Base-by-base conservation (phyloP, 2,797 vertebrate genomes). In the Helicolenus hilgendorfi region DNA sequence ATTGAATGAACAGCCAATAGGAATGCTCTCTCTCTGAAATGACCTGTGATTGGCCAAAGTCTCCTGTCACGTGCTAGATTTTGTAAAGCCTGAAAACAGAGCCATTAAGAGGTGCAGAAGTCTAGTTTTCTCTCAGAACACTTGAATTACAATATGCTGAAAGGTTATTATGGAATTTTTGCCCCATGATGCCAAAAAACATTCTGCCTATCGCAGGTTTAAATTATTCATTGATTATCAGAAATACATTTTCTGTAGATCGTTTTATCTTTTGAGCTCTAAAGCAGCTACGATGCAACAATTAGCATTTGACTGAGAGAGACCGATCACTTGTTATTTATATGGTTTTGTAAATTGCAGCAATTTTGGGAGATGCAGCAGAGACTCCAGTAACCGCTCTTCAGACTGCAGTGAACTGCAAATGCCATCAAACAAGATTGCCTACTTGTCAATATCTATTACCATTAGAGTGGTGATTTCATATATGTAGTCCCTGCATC, bases 381-480 rank as follows among this genome's bases (percentile, higher is more conserved):
- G 27, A 81, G 31, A 72, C 35, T 65, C 4, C 22, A 31, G 27
- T 10, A 29, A 77, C 24, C 36, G 31, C 70, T 79, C 35, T 65
- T 82, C 53, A 78, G 26, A 55, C 60, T 41, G 1, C 79, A 90
- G 11, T 72, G 36, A 89, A 75, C 63, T n/a, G 13, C 64, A 87
- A 83, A 93, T 78, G 65, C 41, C 56, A 79, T 84, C 74, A 74
- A 79, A 91, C n/a, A 65, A 41, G 82, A 84, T 26, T 88, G 80
- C 64, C 31, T 49, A 36, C 79, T 80, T 69, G 88, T 94, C 90
- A 90, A 89, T 91, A 94, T 94, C 29, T 87, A 90, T 95, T 94
- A 75, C 68, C 74, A 79, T 90, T 85, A 85, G 65, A 85, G 64
- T 45, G 77, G 85, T 78, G 81, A 80, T 92, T 91, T 91, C 59